These are phyloP conservation scores for Omphaloscelis lunosa DNA, from an alignment of 2,888 invertebrate genomes.

Conservation along the genomic window DNA sequence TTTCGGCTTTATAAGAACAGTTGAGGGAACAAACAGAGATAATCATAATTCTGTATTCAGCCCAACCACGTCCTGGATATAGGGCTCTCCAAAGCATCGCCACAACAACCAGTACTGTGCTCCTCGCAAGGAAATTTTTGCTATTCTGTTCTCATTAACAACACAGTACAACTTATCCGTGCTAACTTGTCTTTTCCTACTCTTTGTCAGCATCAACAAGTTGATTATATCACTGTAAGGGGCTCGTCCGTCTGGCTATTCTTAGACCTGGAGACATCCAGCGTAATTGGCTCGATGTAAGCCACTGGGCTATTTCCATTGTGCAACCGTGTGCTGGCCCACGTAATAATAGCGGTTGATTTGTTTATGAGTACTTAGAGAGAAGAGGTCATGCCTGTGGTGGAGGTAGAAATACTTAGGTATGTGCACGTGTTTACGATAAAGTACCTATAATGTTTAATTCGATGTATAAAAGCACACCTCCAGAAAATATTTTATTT, in stretches of 20 bases:
- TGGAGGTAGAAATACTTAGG: slow-evolving; percentile 11
- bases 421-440: neutral
- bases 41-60: neutral
- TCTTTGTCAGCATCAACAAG: slow-evolving; percentile 53
- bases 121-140: neutral
- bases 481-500: neutral
- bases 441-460: neutral
- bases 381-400: neutral
- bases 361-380: slow-evolving; percentile 40
- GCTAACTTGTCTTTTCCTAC: slow-evolving; percentile 31
- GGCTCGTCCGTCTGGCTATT: slow-evolving; percentile 74
- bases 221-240: slow-evolving; percentile 63
- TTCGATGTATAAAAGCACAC: neutral
- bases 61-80: too few relatives aligned
- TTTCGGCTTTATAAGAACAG: neutral
- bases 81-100: too few relatives aligned
- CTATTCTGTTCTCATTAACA: slow-evolving; percentile 4
- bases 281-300: slow-evolving; percentile 71
- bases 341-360: slow-evolving; percentile 53
- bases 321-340: slow-evolving; percentile 43
- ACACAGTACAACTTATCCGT: neutral
- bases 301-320: slow-evolving; percentile 69
- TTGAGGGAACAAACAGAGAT: neutral
- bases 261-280: slow-evolving; percentile 68
- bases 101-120: neutral